Evolutionary conservation across 2,113 vertebrate genomes (phyloP), one percentile per base, ranked within the genome.

Genomic region (Corythaeola cristata): DNA sequence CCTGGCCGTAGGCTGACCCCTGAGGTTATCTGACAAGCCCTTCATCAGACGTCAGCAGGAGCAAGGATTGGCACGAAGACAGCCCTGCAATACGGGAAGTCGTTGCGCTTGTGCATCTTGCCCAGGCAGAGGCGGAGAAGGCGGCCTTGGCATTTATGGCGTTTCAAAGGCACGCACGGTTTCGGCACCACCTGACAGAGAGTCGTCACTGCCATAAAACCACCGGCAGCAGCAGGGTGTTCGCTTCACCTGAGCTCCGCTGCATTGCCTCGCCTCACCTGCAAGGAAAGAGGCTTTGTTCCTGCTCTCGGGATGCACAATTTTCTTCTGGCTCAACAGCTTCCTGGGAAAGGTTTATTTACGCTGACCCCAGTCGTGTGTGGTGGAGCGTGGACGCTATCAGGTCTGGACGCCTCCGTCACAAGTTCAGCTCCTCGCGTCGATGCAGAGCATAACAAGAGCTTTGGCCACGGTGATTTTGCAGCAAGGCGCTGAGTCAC

Each of bases 321-420:
- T 12, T 62, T 58, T 62, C 14, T n/a, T 35, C 72, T 39, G 71
- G 7, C 50, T 83, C 64, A 72, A 28, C 62, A 85, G 33, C 35
- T 84, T 68, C 63, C 53, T 9, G 3, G 55, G 30, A 32, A 49
- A 60, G 19, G 58, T 8, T 45, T 20, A 8, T 83, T 86, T 50
- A 45, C 2, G 2, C 28, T 4, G 3, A 35, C 12, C 33, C 27
- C 0, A 4, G 28, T 49, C 0, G 0, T 13, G 22, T 1, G 3
- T 3, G 15, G 47, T 60, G 44, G 33, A 67, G 49, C 0, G 0
- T 33, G 45, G 72, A 37, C 4, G 9, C 39, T 8, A 0, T 17
- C 0, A 0, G 27, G 8, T 14, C 41, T 76, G 77, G 53, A 79
- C 35, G 53, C 6, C 37, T 59, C n/a, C 18, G 17, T 33, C 78